phyloP scores from a whole-genome alignment of 2,113 vertebrate genomes.

The Sciurus niger region DNA sequence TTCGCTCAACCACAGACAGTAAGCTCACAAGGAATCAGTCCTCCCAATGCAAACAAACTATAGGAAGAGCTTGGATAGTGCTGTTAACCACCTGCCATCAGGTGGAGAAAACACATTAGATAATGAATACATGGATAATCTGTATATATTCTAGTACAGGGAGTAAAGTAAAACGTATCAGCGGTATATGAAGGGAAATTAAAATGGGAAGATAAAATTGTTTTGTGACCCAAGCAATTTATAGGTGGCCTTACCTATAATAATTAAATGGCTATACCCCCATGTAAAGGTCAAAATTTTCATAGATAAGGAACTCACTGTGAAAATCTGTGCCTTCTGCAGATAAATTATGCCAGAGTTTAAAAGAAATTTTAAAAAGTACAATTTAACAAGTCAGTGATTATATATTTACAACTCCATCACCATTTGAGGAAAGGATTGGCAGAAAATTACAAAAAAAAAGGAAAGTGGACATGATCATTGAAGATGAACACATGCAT shows the following conservation, averaged over 20 bases:
- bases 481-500: neutral
- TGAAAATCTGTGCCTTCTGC: slow-evolving; percentile 49
- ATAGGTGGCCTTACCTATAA: neutral
- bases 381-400: neutral
- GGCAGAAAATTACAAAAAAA: neutral
- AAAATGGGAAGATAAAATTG: slow-evolving; percentile 2
- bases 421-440: neutral
- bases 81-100: neutral
- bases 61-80: neutral
- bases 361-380: neutral
- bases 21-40: slow-evolving; percentile 3
- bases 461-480: neutral
- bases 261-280: neutral
- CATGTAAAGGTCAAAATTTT: neutral
- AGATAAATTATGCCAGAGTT: slow-evolving; percentile 26
- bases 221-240: neutral
- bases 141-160: neutral
- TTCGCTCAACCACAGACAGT: neutral
- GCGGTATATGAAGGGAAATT: neutral
- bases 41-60: neutral
- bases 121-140: neutral
- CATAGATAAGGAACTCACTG: slow-evolving; percentile 14
- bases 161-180: neutral
- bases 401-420: neutral
- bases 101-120: neutral